Conservation (phyloP, 92 coral and sea anemone species). For the Actinernus sp. region DNA sequence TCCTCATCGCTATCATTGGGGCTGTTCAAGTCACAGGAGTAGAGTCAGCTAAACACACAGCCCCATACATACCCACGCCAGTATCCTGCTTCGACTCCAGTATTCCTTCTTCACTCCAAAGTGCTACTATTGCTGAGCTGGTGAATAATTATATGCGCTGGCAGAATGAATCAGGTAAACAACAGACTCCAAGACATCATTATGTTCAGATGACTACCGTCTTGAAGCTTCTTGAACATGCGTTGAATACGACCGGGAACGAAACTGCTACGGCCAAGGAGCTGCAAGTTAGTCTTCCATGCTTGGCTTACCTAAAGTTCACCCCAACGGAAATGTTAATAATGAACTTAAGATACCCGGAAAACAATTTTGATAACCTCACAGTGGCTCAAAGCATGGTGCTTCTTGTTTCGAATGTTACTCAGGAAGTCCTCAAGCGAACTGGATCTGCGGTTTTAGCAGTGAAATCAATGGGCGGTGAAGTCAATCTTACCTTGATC, state of each 20-base stretch:
- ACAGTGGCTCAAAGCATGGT: not conserved
- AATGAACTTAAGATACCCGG: constrained; percentile 5
- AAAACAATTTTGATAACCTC: constrained; percentile 2
- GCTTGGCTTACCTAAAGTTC: constrained; percentile 7
- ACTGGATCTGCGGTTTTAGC: not conserved
- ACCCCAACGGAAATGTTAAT: constrained; percentile 14
- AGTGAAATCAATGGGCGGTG: too few species aligned
- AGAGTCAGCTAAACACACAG: too few species aligned
- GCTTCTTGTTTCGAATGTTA: constrained; percentile 1
- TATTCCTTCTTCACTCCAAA: constrained; percentile 8
- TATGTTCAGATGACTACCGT: constrained; percentile 1
- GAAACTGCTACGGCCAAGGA: not conserved
- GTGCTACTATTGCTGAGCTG: not conserved
- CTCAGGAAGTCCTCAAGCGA: not conserved
- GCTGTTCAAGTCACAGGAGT: constrained; percentile 11
- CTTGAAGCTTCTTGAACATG: constrained; percentile 4
- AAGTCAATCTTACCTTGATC: too few species aligned
- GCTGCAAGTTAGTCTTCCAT: not conserved
- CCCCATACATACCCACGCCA: not conserved
- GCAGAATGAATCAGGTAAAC: not conserved
- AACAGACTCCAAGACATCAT: not conserved
- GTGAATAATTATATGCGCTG: constrained; percentile 1
- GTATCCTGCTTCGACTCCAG: not conserved
- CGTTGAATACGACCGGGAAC: constrained; percentile 11
- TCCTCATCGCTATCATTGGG: constrained; percentile 1